Evolutionary conservation across 2,113 vertebrate species (phyloP), one percentile per base, ranked within the genome.

Genomic region (Melanocharis versteri): DNA sequence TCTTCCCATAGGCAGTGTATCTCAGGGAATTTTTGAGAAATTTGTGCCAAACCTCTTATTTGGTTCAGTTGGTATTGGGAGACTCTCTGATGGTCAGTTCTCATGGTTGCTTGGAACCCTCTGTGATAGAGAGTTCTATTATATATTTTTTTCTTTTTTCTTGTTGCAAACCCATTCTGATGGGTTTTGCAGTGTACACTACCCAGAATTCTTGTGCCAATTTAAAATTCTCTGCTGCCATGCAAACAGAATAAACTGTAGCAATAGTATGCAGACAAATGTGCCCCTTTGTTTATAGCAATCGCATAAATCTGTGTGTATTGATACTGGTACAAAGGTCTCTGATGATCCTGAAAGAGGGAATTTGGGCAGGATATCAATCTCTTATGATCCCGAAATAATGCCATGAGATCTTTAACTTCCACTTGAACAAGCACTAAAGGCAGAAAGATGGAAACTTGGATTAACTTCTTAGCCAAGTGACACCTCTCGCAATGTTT

Each of bases 401-500:
- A 92, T 93, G 76, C 79, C 60, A 77, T 69, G 44, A 81, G 92
- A 92, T 95, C 95, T 94, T 96, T 96, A 95, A 95, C 87, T 95
- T 97, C 96, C 95, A 95, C 96, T 97, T 97, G 92, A 96, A 96
- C 91, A 96, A 93, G 93, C 93, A 95, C 90, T 96, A 93, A 95
- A 96, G 79, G 64, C 91, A 94, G 66, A 91, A 87, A 96, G 95
- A 83, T 96, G 90, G 93, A 96, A 96, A 91, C 93, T 78, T 73
- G 95, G 96, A 97, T 97, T 95, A 95, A 93, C 92, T 96, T 94
- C 88, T 97, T 94, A 95, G 93, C 81, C 91, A 76, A 96, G 80
- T 92, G 95, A 96, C 96, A 95, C 93, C 40, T 95, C 91, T 97
- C 7, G 86, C 95, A 96, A 94, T 94, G 95, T 94, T 97, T 96